phyloP scores from a whole-genome alignment of 1,140 invertebrate species.

The Psix sp. region DNA sequence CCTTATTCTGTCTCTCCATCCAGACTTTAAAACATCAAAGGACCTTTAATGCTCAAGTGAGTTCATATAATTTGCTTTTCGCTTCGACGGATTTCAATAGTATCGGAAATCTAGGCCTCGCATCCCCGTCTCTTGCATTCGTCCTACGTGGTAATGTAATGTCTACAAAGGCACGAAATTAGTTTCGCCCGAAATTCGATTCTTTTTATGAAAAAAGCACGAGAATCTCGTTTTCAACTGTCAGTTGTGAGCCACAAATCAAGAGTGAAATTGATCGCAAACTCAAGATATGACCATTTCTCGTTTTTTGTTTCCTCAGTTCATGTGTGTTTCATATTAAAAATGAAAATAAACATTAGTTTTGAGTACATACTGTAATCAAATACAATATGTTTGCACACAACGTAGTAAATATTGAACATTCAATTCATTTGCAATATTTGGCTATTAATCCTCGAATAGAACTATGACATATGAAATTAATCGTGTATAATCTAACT shows the following conservation, averaged over 20 bases:
- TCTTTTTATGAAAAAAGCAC: conserved; percentile 53
- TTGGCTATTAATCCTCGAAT: too few relatives aligned
- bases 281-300: conserved; percentile 3
- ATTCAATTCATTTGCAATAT: too few relatives aligned
- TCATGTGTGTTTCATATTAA: too few relatives aligned
- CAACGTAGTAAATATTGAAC: too few relatives aligned
- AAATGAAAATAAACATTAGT: too few relatives aligned
- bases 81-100: conserved; percentile 73
- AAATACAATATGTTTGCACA: too few relatives aligned
- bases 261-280: conserved; percentile 33
- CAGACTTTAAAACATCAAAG: conserved; percentile 71
- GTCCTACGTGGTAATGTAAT: conserved; percentile 67
- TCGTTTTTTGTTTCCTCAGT: not conserved
- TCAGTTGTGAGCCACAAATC: conserved; percentile 49
- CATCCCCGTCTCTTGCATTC: conserved; percentile 53
- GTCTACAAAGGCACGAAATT: conserved; percentile 74
- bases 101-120: conserved; percentile 73
- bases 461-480: too few relatives aligned
- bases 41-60: conserved; percentile 62
- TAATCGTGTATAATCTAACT: too few relatives aligned
- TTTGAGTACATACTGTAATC: too few relatives aligned
- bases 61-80: conserved; percentile 75
- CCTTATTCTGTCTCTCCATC: conserved; percentile 36
- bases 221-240: conserved; percentile 44
- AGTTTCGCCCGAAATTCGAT: conserved; percentile 73